These are phyloP conservation scores for Peromyscus melanophrys DNA, from an alignment of 2,797 vertebrate species.

Conservation along the genomic window DNA sequence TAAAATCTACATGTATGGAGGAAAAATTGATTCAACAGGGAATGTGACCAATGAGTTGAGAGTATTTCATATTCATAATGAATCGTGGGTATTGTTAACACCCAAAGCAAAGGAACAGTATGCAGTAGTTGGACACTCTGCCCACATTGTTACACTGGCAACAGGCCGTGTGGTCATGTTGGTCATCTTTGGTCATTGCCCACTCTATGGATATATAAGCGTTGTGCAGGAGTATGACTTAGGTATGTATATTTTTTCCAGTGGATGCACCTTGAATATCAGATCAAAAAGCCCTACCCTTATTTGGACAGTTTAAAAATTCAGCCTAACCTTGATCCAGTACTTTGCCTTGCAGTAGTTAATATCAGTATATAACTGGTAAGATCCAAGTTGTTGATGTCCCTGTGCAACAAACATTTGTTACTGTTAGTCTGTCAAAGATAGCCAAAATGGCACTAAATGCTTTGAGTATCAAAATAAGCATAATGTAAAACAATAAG, in stretches of 20 bases:
- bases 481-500: slow-evolving; percentile 15
- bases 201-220: slow-evolving; percentile 98
- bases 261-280: not conserved
- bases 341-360: slow-evolving; percentile 66
- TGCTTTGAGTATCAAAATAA: slow-evolving; percentile 35
- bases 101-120: slow-evolving; percentile 95
- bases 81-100: slow-evolving; percentile 93
- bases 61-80: slow-evolving; percentile 95
- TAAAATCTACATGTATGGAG: slow-evolving; percentile 98
- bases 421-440: slow-evolving; percentile 31
- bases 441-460: slow-evolving; percentile 4
- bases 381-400: slow-evolving; percentile 32
- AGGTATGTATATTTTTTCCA: slow-evolving; percentile 87
- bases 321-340: slow-evolving; percentile 47
- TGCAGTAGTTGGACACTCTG: slow-evolving; percentile 97
- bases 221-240: slow-evolving; percentile 96
- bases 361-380: not conserved
- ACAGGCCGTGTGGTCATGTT: slow-evolving; percentile 93
- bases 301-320: slow-evolving; percentile 38
- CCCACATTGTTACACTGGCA: slow-evolving; percentile 92
- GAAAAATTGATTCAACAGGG: slow-evolving; percentile 96
- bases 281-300: not conserved
- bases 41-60: slow-evolving; percentile 97
- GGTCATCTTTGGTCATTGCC: slow-evolving; percentile 97
- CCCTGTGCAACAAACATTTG: not conserved